Base-by-base conservation (phyloP, 2,888 invertebrate genomes). In the Branchipolynoe longqiensis region DNA sequence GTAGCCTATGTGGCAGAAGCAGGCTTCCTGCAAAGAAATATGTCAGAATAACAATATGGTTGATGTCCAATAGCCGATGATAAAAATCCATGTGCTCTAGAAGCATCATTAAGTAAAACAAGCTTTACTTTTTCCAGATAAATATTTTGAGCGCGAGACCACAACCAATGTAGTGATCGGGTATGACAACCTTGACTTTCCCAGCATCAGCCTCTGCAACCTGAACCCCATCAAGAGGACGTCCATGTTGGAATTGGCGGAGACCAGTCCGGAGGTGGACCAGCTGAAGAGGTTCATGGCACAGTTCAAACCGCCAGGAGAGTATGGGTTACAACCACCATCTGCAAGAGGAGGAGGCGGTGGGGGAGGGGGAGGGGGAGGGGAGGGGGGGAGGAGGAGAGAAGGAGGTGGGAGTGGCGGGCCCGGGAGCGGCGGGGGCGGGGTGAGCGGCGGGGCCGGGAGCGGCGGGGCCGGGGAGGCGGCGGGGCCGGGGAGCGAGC, bases 261-360 rank as follows among this genome's bases (percentile, higher is more conserved):
- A n/a, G 31, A 25, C 1, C 1, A 25, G 25, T 25, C n/a, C 28
- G 3, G n/a, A 62, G 3, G 62, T 62, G 14, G 62, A 62, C 2
- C 28, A 25, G 2, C 31, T 62, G 1, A 62, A 62, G 31, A n/a
- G 62, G 31, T 62, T 62, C 62, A 28, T 62, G 22, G 62, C 1
- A 25, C 62, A 62, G 31, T 62, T 62, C 28, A 62, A 62, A 62
- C 62, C 62, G 14, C 62, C 62, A 28, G 62, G 2, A 14, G 62
- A 62, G 3, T 62, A 62, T 31, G 48, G 8, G 8, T 12, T 48
- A 48, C 48, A 8, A 12, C 48, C 8, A 12, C 48, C 48, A 12
- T 8, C 8, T 18, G 18, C 48, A 48, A 18, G 8, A 48, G 8
- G 8, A 18, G 48, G 8, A 48, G 48, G 48, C 18, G 48, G 48